Conservation (phyloP, 2,888 invertebrate genomes). For the Ochropacha duplaris region DNA sequence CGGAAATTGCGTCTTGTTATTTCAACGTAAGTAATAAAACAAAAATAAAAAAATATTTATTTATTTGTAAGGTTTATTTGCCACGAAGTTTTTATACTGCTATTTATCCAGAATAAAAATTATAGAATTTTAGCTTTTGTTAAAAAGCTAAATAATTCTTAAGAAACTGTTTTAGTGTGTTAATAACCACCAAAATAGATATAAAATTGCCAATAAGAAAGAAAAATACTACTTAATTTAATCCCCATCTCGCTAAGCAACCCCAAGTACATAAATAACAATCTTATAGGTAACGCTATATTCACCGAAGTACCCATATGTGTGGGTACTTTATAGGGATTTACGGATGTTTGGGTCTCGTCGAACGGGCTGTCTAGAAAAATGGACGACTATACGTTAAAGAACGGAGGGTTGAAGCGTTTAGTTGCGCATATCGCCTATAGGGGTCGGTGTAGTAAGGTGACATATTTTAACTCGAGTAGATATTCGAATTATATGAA, state of each 20-base stretch:
- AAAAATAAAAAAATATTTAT: no score
- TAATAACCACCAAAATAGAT: not conserved
- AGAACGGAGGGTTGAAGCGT: conserved; percentile 56
- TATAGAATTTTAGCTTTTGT: no score
- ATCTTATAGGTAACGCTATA: conserved; percentile 28
- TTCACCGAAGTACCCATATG: conserved; percentile 43
- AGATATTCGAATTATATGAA: not conserved
- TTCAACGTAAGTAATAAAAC: no score
- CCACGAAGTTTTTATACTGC: no score
- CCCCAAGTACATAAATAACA: conserved; percentile 21
- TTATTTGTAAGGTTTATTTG: no score
- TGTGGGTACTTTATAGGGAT: conserved; percentile 58
- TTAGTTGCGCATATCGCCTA: conserved; percentile 44
- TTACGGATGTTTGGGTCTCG: conserved; percentile 63
- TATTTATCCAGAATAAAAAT: no score
- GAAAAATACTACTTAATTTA: not conserved
- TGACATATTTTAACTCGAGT: conserved; percentile 38
- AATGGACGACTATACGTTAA: conserved; percentile 67
- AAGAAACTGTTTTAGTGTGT: no score
- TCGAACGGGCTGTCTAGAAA: conserved; percentile 61
- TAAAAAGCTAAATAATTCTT: no score
- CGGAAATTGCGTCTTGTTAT: no score
- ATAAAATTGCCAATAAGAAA: no score
- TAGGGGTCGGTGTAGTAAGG: conserved; percentile 27
- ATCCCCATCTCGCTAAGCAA: not conserved